A percentile compares a stretch with the other conserved stretches of the same genome.
These are phyloP conservation scores for Nomada lathburiana DNA, from an alignment of 2,888 invertebrate genomes.

Conservation along the genomic window DNA sequence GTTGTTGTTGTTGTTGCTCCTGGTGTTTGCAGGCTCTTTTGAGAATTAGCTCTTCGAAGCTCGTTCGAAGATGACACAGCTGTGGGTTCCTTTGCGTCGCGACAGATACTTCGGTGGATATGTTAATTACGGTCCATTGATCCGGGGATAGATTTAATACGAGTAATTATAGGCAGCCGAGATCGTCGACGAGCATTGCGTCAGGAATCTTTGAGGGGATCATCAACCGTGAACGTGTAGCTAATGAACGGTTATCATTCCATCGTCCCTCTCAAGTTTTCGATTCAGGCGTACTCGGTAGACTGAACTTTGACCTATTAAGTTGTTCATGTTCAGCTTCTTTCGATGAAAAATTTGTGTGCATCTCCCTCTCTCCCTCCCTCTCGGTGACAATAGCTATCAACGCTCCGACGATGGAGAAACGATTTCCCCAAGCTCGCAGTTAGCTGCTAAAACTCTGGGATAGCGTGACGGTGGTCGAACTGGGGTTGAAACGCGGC, in stretches of 20 bases:
- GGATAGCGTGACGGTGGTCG: conserved; percentile 61
- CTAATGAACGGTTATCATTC: conserved; percentile 7
- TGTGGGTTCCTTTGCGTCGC: conserved; percentile 26
- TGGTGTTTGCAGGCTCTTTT: conserved; percentile 54
- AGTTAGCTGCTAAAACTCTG: conserved; percentile 65
- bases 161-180: conserved; percentile 32
- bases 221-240: conserved; percentile 19
- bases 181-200: conserved; percentile 23
- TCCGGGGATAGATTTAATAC: conserved; percentile 28
- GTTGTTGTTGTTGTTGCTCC: conserved; percentile 1
- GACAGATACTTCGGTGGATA: conserved; percentile 30
- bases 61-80: conserved; percentile 36
- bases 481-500: conserved; percentile 72
- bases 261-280: background rate
- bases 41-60: conserved; percentile 60
- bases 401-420: background rate
- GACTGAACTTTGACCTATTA: background rate
- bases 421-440: conserved; percentile 12
- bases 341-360: too few relatives aligned
- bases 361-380: background rate
- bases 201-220: conserved; percentile 26
- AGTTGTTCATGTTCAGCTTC: too few relatives aligned
- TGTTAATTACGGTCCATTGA: conserved; percentile 36
- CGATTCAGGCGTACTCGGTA: background rate
- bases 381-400: background rate